Conservation (phyloP, 2,888 invertebrate species). For the Plusia festucae region DNA sequence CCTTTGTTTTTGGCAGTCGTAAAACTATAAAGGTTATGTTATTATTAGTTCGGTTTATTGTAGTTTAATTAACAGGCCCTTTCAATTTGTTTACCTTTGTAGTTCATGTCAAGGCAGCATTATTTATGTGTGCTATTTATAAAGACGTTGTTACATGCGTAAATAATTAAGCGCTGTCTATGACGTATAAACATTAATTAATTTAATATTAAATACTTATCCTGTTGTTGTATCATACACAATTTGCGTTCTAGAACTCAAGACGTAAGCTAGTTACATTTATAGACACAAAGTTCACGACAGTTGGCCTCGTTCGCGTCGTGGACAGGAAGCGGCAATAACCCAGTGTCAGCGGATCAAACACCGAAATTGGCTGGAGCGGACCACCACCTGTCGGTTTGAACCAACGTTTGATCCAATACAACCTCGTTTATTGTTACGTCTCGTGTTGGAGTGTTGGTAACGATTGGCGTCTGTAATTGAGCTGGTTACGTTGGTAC, state of each 20-base stretch:
- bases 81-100: slow-evolving; percentile 1
- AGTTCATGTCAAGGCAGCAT: slow-evolving; percentile 5
- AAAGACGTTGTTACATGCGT: background rate
- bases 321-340: slow-evolving; percentile 72
- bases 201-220: background rate
- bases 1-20: slow-evolving; percentile 27
- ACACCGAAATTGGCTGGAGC: slow-evolving; percentile 64
- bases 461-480: slow-evolving; percentile 35
- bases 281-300: slow-evolving; percentile 58
- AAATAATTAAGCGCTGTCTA: background rate
- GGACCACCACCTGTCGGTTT: slow-evolving; percentile 63
- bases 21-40: slow-evolving; percentile 18
- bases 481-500: slow-evolving; percentile 49
- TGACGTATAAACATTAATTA: background rate
- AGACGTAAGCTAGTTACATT: slow-evolving; percentile 55
- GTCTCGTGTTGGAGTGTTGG: slow-evolving; percentile 44
- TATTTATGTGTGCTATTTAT: background rate
- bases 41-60: slow-evolving; percentile 5
- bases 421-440: slow-evolving; percentile 29
- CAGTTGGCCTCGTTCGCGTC: slow-evolving; percentile 63
- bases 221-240: background rate
- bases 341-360: slow-evolving; percentile 74
- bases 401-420: slow-evolving; percentile 55
- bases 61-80: background rate
- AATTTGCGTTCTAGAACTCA: slow-evolving; percentile 25